Conservation (phyloP, 1,140 invertebrate species). For the Caenorhabditis inopinata region DNA sequence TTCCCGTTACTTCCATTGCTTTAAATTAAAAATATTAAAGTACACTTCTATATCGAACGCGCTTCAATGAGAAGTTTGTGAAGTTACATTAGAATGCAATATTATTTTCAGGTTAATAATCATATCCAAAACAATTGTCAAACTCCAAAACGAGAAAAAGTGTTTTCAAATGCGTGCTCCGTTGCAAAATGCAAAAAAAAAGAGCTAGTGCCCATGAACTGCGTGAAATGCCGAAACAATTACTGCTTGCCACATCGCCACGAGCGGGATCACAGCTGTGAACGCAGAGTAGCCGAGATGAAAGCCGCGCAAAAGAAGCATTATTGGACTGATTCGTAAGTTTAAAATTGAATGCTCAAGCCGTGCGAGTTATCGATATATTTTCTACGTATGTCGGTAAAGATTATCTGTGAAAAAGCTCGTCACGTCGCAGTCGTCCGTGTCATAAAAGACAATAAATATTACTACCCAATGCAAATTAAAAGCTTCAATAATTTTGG, state of each 20-base stretch:
- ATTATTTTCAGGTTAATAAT: constrained; percentile 5
- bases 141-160: background rate
- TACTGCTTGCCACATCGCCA: background rate
- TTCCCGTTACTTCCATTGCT: too few relatives aligned
- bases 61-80: too few relatives aligned
- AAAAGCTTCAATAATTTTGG: too few relatives aligned
- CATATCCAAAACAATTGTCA: constrained; percentile 29
- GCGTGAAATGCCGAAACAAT: background rate
- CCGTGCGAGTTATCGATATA: too few relatives aligned
- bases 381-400: too few relatives aligned
- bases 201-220: constrained; percentile 2
- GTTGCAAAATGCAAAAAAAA: constrained; percentile 12
- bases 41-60: too few relatives aligned
- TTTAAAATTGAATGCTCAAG: background rate
- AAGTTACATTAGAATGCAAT: too few relatives aligned
- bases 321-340: constrained; percentile 9
- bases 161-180: background rate
- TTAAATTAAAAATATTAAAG: too few relatives aligned
- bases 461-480: too few relatives aligned
- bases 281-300: background rate
- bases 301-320: background rate
- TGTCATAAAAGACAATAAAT: too few relatives aligned
- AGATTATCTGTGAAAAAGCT: too few relatives aligned
- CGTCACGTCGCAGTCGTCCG: too few relatives aligned
- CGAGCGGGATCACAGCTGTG: constrained; percentile 9